These are phyloP conservation scores for Danionella cerebrum DNA, from an alignment of 2,113 vertebrate genomes.

Conservation along the genomic window DNA sequence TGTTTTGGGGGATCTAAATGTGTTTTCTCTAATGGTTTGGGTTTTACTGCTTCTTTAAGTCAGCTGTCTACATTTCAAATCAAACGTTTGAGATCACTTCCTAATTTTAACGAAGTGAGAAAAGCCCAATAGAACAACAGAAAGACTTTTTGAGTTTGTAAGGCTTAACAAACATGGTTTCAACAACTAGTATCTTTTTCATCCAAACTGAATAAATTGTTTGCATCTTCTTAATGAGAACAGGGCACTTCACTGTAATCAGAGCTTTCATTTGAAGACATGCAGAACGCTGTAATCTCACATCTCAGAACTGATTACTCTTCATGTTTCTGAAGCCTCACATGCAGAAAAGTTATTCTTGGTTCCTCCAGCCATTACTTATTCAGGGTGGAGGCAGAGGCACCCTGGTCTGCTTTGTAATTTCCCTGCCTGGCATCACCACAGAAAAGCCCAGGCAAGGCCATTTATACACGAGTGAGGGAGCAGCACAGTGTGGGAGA, in stretches of 20 bases:
- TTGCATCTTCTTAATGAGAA: no score
- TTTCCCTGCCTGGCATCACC: constrained; percentile 58
- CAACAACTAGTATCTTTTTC: no score
- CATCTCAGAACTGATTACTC: not conserved
- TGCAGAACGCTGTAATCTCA: not conserved
- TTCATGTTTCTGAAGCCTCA: constrained; percentile 9
- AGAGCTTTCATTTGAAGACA: not conserved
- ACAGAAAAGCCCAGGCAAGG: constrained; percentile 53
- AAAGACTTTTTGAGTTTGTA: no score
- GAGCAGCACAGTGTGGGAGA: constrained; percentile 56
- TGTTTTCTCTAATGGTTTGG: no score
- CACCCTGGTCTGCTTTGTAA: constrained; percentile 60
- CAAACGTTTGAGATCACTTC: no score
- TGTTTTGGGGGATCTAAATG: no score
- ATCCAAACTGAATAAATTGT: no score
- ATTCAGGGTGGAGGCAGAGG: constrained; percentile 60
- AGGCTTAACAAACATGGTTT: no score
- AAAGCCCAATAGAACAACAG: no score
- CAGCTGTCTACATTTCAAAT: no score
- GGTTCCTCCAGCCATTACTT: constrained; percentile 57
- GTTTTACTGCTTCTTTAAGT: no score
- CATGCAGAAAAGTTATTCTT: constrained; percentile 56
- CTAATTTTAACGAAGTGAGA: no score
- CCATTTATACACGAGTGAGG: constrained; percentile 42
- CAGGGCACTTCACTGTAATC: not conserved